Percentiles rank a stretch among this genome's conserved stretches.
phyloP scores from a whole-genome alignment of 2,888 invertebrate species.

The Ditula angustiorana region DNA sequence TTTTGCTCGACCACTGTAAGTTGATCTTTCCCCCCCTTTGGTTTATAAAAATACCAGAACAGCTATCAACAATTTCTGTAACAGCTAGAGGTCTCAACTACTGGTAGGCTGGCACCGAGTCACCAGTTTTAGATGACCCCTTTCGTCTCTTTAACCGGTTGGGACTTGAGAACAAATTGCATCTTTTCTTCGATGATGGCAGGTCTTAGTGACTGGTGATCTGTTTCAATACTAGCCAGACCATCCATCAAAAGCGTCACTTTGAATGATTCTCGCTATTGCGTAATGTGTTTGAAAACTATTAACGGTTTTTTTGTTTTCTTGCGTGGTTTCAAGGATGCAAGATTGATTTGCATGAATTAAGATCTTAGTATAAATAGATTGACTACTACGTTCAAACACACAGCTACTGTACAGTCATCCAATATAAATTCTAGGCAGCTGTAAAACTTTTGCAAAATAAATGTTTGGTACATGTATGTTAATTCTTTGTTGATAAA shows the following conservation, averaged over 20 bases:
- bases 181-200: slow-evolving; percentile 14
- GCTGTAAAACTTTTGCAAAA: too few relatives aligned
- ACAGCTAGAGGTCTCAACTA: slow-evolving; percentile 13
- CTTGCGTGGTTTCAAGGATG: slow-evolving; percentile 46
- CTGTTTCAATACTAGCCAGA: slow-evolving; percentile 65
- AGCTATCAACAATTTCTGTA: not conserved
- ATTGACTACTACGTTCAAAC: too few relatives aligned
- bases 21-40: slow-evolving; percentile 51
- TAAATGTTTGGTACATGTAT: too few relatives aligned
- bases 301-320: slow-evolving; percentile 60
- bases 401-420: too few relatives aligned
- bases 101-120: slow-evolving; percentile 13
- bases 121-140: slow-evolving; percentile 17
- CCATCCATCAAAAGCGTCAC: slow-evolving; percentile 73
- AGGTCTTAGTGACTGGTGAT: slow-evolving; percentile 54
- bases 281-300: slow-evolving; percentile 75
- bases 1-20: slow-evolving; percentile 60
- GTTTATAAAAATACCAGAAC: slow-evolving; percentile 13
- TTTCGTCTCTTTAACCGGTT: slow-evolving; percentile 7
- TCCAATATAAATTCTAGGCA: too few relatives aligned
- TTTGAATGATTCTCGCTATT: slow-evolving; percentile 68
- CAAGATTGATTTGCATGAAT: not conserved
- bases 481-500: too few relatives aligned
- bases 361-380: not conserved
- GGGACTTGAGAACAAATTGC: slow-evolving; percentile 11